Evolutionary conservation across 2,888 invertebrate species (phyloP), one percentile per base, ranked within the genome.

Genomic region (Augiades crinisus): DNA sequence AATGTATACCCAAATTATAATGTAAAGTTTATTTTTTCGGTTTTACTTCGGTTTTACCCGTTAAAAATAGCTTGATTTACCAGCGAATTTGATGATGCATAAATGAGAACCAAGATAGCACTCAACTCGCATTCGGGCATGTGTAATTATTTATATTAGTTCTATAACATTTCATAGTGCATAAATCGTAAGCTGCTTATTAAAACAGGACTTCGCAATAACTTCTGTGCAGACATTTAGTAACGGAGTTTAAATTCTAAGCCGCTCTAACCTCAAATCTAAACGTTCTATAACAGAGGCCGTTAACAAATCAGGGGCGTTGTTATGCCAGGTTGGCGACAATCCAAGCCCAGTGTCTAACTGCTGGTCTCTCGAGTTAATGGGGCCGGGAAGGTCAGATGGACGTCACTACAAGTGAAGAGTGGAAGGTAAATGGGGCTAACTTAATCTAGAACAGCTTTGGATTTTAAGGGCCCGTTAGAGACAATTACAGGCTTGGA

Each of bases 281-380:
- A 41, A 44, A 49, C 24, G 49, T 34, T 49, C 34, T 49, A 34
- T 41, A 37, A 17, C 49, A 49, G 47, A 47, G 16, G 41, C 41
- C 43, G 43, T 50, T 50, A 50, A 27, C 41, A 49, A 50, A 50
- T 50, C 50, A 49, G 49, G n/a, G 38, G 34, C 50, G 43, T 43
- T 38, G 41, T 47, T 49, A 49, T 41, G 50, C 30, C 27, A 24
- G 34, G 13, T 36, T 50, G 50, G 50, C 50, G 41, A 43, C 36
- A 43, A 30, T 50, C 50, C 50, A 50, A 50, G 41, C 50, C 43
- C 10, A 43, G 27, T 45, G 45, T 50, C 27, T 50, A 50, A 43
- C 50, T 49, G 49, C 49, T 50, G 50, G 50, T 43, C 49, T 49
- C 49, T 49, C 27, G 27, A 50, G 43, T 43, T 50, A 43, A 50